phyloP scores from a whole-genome alignment of 2,797 vertebrate species.

The Mareca penelope region DNA sequence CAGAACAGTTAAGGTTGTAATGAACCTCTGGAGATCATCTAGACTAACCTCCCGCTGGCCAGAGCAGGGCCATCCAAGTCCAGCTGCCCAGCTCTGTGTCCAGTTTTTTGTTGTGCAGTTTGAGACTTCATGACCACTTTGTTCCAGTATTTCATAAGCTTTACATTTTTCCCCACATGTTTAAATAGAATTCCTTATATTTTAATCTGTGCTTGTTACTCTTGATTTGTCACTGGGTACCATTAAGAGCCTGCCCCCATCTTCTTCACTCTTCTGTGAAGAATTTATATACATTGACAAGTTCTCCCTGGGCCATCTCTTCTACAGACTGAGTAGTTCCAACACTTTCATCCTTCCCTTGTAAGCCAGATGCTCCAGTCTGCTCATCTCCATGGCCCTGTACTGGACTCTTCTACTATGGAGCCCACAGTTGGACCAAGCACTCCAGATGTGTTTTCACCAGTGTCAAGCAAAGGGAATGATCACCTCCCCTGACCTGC shows the following conservation, averaged over 20 bases:
- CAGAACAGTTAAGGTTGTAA: not conserved
- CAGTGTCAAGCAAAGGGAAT: not conserved
- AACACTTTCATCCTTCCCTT: not conserved
- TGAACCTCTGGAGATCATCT: not conserved
- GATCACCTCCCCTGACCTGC: too few species aligned
- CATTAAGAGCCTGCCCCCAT: accelerated
- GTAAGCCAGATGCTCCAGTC: accelerated
- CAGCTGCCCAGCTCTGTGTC: accelerated
- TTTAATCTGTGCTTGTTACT: not conserved
- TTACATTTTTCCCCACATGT: too few species aligned
- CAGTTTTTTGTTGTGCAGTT: not conserved
- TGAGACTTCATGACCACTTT: not conserved
- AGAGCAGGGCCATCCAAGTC: not conserved
- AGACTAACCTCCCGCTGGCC: accelerated
- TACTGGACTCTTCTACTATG: not conserved
- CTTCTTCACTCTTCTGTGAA: not conserved
- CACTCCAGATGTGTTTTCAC: not conserved
- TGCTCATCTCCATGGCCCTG: not conserved
- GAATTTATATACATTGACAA: not conserved
- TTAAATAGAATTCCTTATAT: not conserved
- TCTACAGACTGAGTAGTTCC: not conserved
- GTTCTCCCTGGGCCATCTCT: not conserved
- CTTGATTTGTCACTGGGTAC: not conserved
- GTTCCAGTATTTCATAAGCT: not conserved
- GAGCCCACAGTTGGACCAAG: not conserved